Percentiles rank a stretch among this genome's conserved stretches.
These are phyloP conservation scores for Arge pagana DNA, from an alignment of 2,888 invertebrate genomes.

Conservation along the genomic window DNA sequence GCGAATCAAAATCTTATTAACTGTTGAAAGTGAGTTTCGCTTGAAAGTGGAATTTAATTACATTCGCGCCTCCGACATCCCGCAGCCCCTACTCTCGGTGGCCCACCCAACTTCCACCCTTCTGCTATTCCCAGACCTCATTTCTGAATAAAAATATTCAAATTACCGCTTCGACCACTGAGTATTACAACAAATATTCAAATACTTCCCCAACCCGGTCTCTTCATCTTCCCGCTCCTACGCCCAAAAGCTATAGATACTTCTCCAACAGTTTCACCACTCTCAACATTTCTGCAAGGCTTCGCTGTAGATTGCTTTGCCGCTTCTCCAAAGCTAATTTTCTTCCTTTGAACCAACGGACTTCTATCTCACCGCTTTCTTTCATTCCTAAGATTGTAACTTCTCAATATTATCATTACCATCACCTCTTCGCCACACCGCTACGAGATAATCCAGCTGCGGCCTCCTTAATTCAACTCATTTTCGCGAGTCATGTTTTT, in stretches of 20 bases:
- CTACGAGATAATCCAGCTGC: no score
- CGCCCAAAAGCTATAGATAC: not conserved
- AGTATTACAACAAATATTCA: slow-evolving; percentile 41
- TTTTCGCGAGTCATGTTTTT: no score
- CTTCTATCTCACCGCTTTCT: not conserved
- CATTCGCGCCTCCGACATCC: slow-evolving; percentile 37
- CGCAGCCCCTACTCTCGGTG: slow-evolving; percentile 28
- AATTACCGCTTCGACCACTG: slow-evolving; percentile 38
- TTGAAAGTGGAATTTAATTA: slow-evolving; percentile 51
- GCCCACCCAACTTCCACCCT: slow-evolving; percentile 30
- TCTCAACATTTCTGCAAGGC: no score
- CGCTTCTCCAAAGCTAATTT: slow-evolving; percentile 2
- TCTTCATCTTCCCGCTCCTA: not conserved
- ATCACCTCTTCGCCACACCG: no score
- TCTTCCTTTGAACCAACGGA: slow-evolving; percentile 3
- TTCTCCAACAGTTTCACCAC: not conserved
- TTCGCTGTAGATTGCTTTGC: slow-evolving; percentile 8
- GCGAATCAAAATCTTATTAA: slow-evolving; percentile 50
- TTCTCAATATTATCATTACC: no score
- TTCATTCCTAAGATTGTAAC: no score
- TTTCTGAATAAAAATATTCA: slow-evolving; percentile 44
- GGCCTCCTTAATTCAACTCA: no score
- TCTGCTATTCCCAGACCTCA: slow-evolving; percentile 36
- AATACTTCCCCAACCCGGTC: slow-evolving; percentile 25
- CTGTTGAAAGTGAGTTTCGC: slow-evolving; percentile 46